Evolutionary conservation across 2,113 vertebrate species (phyloP).

Genomic region (Neopipo cinnamomea): DNA sequence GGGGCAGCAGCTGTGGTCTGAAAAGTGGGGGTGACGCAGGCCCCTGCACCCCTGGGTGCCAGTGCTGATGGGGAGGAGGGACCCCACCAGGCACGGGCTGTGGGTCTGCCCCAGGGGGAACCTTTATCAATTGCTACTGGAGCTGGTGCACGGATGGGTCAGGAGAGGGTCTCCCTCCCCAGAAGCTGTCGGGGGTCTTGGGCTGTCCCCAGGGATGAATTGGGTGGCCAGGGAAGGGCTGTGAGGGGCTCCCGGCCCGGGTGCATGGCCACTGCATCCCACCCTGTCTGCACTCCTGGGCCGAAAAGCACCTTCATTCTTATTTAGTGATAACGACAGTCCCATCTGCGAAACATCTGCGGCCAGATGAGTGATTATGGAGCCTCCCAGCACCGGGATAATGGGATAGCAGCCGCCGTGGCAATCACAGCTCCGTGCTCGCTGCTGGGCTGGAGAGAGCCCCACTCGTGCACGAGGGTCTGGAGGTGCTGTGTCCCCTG

Average conservation of each 20-base stretch:
- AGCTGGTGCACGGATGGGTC: neutral
- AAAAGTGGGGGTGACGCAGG: neutral
- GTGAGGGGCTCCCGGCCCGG: rapidly evolving
- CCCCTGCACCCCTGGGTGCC: rapidly evolving
- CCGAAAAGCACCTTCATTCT: neutral
- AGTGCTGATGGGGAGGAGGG: neutral
- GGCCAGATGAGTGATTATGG: rapidly evolving
- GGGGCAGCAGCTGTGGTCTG: neutral
- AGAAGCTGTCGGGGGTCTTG: neutral
- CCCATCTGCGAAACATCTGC: neutral
- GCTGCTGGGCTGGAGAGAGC: rapidly evolving
- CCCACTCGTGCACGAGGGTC: rapidly evolving
- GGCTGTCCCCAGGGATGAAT: rapidly evolving
- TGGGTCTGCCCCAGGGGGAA: rapidly evolving
- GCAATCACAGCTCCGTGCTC: rapidly evolving
- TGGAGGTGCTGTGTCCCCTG: rapidly evolving
- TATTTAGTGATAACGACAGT: neutral
- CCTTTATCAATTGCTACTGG: rapidly evolving
- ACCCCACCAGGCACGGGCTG: neutral
- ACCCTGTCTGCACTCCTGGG: rapidly evolving
- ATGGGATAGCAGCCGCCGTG: rapidly evolving
- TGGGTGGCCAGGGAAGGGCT: neutral
- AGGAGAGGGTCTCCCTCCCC: neutral
- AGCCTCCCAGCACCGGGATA: neutral
- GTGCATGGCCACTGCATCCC: neutral